Evolutionary conservation across 1,140 invertebrate genomes (phyloP), one percentile per base, ranked within the genome.

Genomic region (Dufourea novaeangliae): DNA sequence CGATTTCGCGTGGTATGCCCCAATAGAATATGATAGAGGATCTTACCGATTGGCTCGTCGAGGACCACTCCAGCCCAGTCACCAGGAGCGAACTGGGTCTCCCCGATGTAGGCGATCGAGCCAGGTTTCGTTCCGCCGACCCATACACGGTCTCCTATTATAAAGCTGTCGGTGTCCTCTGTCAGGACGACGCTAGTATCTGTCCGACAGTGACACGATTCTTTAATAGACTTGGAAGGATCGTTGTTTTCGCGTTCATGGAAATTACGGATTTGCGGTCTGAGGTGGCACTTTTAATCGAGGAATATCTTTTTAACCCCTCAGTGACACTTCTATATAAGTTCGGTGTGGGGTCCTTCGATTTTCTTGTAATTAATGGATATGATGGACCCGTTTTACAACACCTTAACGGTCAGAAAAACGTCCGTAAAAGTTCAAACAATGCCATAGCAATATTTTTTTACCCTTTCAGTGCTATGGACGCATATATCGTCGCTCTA

Each of bases 61-160:
- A 99, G 94, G 44, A 98, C 98, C 69, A 99, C 96, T 50, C 98
- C 98, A 86, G 98, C 98, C 98, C 98, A 99, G 75, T 98, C 97
- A 82, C 98, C 98, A 41, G 96, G 95, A 29, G 97, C 98, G 92
- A 99, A 99, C 89, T 98, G 95, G 44, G 98, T 98, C 90, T 99
- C 98, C n/a, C 99, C 99, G 78, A 99, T 98, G 91, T 97, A 99
- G 34, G 98, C 98, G 82, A 99, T 99, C 86, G 95, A 95, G 37
- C 98, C 98, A 6, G 97, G 96, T 89, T 99, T 98, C n/a, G 95
- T 96, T 46, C 98, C 98, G 87, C 97, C 97, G 39, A 99, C 98
- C 96, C 97, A 99, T 83, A 99, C 97, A 82, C 96, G 94, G 88
- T 99, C 97, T 52, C 98, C 98, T 87, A 99, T 97, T 85, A 98